Base-by-base conservation (phyloP, 2,113 vertebrate species). In the Mobula birostris region DNA sequence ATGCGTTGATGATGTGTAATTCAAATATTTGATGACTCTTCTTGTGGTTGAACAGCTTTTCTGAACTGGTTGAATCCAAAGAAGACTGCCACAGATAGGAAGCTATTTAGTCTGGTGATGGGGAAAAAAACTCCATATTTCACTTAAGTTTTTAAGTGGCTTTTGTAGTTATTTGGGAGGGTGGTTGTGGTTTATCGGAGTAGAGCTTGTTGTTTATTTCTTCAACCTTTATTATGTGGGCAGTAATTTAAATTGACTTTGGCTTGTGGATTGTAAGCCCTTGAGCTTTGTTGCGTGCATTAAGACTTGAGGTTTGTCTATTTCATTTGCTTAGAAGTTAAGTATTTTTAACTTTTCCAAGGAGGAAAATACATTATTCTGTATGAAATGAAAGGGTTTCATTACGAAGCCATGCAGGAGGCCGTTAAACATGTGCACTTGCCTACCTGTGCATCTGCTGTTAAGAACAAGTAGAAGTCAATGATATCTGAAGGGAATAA, bases 161-260 rank as follows among this genome's bases (percentile, higher is more conserved):
- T 74, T 93, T 93, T 93, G 63, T 92, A 72, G 91, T 93, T 74
- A 74, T 56, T 74, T 72, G 70, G 90, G 90, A 92, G 90, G 66
- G 91, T 90, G 21, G 36, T 93, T 93, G 91, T 93, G 91, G 91
- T 74, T 93, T 74, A 74, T 72, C 24, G 19, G 70, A 93, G 74
- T 56, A 70, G 68, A 93, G 70, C 74, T 93, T 93, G 68, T 70
- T 93, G 91, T 93, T 93, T 93, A 74, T 93, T 93, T 93, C 91
- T 93, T 74, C 40, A 93, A 74, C 70, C 5, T 93, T 56, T 56
- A 93, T 93, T 74, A 32, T 76, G 36, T 70, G 32, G 91, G 48
- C 91, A 74, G 24, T 72, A 74, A 93, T 93, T 93, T 74, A 93
- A 8, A 56, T 32, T 74, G 70, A 76, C 70, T 76, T 93, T 93